Conservation (phyloP, 1,140 invertebrate genomes). For the Brachionus paranguensis region DNA sequence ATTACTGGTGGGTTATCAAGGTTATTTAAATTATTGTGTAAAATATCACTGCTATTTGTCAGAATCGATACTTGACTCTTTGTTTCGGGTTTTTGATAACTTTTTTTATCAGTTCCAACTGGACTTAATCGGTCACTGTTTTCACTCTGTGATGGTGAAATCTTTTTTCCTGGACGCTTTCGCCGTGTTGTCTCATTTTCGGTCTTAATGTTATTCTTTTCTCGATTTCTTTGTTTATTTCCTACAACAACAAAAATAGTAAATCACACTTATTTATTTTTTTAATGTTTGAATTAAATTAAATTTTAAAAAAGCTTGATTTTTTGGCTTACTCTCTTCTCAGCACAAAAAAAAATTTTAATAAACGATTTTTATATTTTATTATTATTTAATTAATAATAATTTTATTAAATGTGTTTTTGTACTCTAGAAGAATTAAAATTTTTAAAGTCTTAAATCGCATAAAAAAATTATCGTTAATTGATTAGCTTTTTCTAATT, state of each 20-base stretch:
- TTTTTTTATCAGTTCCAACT: neutral
- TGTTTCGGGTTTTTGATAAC: neutral
- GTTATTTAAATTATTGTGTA: neutral
- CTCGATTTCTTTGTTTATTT: conserved; percentile 3
- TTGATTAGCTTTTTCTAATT: too few species aligned
- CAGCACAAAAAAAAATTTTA: too few species aligned
- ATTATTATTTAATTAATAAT: too few species aligned
- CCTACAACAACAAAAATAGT: neutral
- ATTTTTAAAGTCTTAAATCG: too few species aligned
- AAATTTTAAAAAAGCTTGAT: neutral
- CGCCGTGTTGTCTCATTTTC: neutral
- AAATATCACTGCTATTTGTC: neutral
- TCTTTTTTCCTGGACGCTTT: neutral
- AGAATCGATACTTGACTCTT: conserved; percentile 10
- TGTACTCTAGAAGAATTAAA: too few species aligned
- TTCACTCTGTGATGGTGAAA: neutral
- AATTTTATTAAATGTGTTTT: too few species aligned
- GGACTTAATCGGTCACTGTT: neutral
- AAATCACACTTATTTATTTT: too few species aligned
- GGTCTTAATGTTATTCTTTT: neutral
- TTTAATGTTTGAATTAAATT: neutral
- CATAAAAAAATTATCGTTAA: too few species aligned
- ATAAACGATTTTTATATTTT: too few species aligned
- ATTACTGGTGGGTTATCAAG: neutral
- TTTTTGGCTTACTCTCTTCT: too few species aligned